Evolutionary conservation across 1,140 invertebrate genomes (phyloP).

Genomic region (Leguminivora glycinivorella): DNA sequence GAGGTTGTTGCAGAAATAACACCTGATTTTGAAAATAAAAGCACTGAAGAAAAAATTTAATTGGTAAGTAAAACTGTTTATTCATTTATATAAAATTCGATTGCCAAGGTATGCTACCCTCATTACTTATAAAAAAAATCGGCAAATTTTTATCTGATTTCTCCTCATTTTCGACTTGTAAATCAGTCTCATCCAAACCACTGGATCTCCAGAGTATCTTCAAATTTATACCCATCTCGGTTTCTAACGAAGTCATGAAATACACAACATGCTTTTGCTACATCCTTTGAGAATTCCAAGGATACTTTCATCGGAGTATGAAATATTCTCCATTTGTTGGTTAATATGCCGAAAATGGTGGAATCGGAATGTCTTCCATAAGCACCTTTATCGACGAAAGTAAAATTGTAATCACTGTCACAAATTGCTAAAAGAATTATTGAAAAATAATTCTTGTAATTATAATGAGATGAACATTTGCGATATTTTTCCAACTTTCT

Average conservation of each 20-base stretch:
- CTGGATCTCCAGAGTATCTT: conserved; percentile 9
- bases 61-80: no score
- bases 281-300: conserved; percentile 36
- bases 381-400: conserved; percentile 28
- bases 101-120: background rate
- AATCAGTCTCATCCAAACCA: conserved; percentile 5
- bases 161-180: background rate
- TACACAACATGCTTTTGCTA: conserved; percentile 42
- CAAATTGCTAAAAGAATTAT: conserved; percentile 5
- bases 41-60: no score
- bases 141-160: no score
- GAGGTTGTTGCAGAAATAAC: background rate
- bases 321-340: conserved; percentile 41
- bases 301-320: conserved; percentile 43
- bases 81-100: no score
- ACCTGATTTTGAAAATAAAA: no score
- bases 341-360: conserved; percentile 50
- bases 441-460: conserved; percentile 15
- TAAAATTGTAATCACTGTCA: conserved; percentile 22
- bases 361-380: conserved; percentile 30
- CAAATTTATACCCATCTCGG: conserved; percentile 18
- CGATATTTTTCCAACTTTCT: background rate
- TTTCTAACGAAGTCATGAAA: conserved; percentile 44
- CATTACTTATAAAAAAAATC: background rate
- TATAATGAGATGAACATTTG: background rate